Evolutionary conservation across 1,140 invertebrate species (phyloP), one percentile per base, ranked within the genome.

Genomic region (Dendrolimus punctatus): DNA sequence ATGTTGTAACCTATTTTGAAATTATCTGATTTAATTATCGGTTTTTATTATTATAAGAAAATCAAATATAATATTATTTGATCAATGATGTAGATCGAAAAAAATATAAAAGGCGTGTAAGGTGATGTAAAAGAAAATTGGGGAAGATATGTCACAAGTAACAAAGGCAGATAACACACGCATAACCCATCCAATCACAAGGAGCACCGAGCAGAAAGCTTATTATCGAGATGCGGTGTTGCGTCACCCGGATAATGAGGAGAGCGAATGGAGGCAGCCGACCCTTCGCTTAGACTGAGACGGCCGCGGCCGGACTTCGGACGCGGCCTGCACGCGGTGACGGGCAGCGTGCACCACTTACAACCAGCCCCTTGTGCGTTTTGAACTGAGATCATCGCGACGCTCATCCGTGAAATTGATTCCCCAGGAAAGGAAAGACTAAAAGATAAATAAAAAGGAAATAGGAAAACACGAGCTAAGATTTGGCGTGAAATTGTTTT

Each of bases 401-500:
- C 80, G 67, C 78, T 86, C 83, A 86, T 80, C 83, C 83, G 83
- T 86, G 83, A 86, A 86, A 86, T 86, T 86, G 83, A 86, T 86
- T 86, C 83, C 73, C 78, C 71, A 77, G 76, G 73, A 80, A 84
- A 82, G 79, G 80, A 82, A 86, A 86, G 79, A 86, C 80, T 79
- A 76, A 84, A 86, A 84, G 80, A 86, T 86, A 86, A 86, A 86
- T 86, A 84, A 84, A 85, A 84, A 84, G 79, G 80, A 86, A 86
- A 86, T 86, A 84, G 79, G 76, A 86, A 86, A 86, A 84, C 80
- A 86, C 83, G 78, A 79, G 78, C 80, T 83, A 84, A 86, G 80
- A 86, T 86, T 86, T 86, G 83, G 83, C 83, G 83, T 86, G 80
- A 86, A 86, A 86, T 86, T 86, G 80, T 86, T 86, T 85, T 86